Percentiles rank a stretch among this genome's conserved stretches.
phyloP scores from a whole-genome alignment of 2,113 vertebrate genomes.

The Clinocottus analis region DNA sequence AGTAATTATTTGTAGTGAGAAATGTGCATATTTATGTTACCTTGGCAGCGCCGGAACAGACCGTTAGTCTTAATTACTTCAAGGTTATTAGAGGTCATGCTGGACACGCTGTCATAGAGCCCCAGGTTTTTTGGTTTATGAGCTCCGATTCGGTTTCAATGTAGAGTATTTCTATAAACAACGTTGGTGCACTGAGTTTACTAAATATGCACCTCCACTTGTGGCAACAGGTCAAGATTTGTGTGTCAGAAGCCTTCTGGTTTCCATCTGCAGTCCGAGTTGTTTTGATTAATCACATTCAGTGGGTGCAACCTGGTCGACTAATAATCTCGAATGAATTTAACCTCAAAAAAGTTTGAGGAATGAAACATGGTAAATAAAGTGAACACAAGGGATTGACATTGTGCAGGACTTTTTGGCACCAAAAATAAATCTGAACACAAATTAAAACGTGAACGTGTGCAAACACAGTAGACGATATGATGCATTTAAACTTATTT shows the following conservation, averaged over 20 bases:
- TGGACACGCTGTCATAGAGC: slow-evolving; percentile 14
- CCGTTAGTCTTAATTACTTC: slow-evolving; percentile 28
- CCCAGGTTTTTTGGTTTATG: background rate
- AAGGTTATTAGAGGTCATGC: background rate
- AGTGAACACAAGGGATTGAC: background rate
- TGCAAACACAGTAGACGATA: background rate
- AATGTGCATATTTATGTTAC: slow-evolving; percentile 8
- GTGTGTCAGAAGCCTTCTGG: too few species aligned
- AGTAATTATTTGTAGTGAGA: slow-evolving; percentile 17
- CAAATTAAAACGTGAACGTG: background rate
- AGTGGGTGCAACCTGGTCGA: too few species aligned
- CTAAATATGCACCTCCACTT: background rate
- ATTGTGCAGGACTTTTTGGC: background rate
- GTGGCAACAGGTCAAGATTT: background rate
- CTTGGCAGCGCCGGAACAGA: slow-evolving; percentile 18
- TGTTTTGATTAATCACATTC: too few species aligned
- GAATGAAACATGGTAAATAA: background rate
- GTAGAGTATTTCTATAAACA: background rate
- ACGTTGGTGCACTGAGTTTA: background rate
- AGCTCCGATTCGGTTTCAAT: background rate
- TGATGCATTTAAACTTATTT: background rate
- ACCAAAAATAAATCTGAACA: background rate
- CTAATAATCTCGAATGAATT: background rate
- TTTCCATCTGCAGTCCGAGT: too few species aligned
- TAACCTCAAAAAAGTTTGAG: background rate